These are phyloP conservation scores for Ascaphus truei DNA, from an alignment of 2,113 vertebrate genomes.

Conservation along the genomic window DNA sequence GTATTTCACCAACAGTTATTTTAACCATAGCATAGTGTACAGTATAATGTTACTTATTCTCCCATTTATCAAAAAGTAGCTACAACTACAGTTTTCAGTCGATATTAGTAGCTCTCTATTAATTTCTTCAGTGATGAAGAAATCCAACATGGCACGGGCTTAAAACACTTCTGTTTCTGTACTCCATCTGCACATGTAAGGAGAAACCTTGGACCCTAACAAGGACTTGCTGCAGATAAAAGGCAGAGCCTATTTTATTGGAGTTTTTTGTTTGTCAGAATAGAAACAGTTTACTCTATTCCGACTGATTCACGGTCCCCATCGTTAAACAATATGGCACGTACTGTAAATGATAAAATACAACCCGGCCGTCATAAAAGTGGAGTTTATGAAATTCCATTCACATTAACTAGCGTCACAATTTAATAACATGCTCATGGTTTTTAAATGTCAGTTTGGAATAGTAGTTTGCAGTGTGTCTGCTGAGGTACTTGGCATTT, in stretches of 20 bases:
- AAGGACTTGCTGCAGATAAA: too few relatives aligned
- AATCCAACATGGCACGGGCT: neutral
- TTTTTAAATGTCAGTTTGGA: slow-evolving; percentile 35
- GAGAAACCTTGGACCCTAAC: neutral
- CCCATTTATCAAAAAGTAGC: too few relatives aligned
- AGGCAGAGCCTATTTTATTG: too few relatives aligned
- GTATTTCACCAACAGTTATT: too few relatives aligned
- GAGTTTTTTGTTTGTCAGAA: slow-evolving; percentile 1
- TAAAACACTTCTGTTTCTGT: slow-evolving; percentile 2
- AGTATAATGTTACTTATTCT: too few relatives aligned
- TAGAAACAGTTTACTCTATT: neutral
- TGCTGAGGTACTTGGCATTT: slow-evolving; percentile 25
- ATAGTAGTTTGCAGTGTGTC: slow-evolving; percentile 22
- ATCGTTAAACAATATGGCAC: slow-evolving; percentile 27
- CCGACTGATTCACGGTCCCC: slow-evolving; percentile 13
- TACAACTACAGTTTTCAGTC: too few relatives aligned
- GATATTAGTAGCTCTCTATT: too few relatives aligned
- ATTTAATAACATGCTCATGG: slow-evolving; percentile 29
- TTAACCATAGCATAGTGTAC: too few relatives aligned
- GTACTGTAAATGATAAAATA: slow-evolving; percentile 21
- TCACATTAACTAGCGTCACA: slow-evolving; percentile 13
- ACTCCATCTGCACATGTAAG: neutral
- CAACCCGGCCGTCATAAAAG: slow-evolving; percentile 13
- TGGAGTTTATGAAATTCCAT: slow-evolving; percentile 22
- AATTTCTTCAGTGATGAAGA: neutral